Evolutionary conservation across 2,797 vertebrate genomes (phyloP).

Genomic region (Potorous gilbertii): DNA sequence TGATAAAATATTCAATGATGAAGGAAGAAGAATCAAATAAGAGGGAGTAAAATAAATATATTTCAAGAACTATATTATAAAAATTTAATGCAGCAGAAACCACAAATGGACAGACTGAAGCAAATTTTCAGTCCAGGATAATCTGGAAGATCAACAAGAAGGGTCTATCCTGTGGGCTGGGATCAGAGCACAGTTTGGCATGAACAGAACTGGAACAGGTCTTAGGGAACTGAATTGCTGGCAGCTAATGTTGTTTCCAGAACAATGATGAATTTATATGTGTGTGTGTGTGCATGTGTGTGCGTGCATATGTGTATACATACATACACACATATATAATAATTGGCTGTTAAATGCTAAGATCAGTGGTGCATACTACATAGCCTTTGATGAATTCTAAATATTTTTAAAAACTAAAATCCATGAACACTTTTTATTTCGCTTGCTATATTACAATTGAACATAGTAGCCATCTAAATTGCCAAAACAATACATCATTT

Average conservation of each 20-base stretch:
- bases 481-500: neutral
- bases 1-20: neutral
- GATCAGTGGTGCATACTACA: neutral
- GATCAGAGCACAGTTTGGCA: no score
- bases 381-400: neutral
- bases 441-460: neutral
- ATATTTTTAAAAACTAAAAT: neutral
- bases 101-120: no score
- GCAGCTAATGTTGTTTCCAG: no score
- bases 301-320: no score
- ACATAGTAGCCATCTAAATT: neutral
- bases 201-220: no score
- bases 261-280: neutral
- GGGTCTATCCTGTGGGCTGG: no score
- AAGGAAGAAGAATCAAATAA: neutral
- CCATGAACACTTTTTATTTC: neutral
- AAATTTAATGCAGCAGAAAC: neutral
- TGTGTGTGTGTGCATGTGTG: no score
- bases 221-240: no score
- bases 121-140: no score
- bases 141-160: no score
- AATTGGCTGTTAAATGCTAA: neutral
- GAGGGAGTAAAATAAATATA: neutral
- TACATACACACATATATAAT: neutral
- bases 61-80: neutral